phyloP scores from a whole-genome alignment of 2,113 vertebrate species.

The Geothlypis trichas region DNA sequence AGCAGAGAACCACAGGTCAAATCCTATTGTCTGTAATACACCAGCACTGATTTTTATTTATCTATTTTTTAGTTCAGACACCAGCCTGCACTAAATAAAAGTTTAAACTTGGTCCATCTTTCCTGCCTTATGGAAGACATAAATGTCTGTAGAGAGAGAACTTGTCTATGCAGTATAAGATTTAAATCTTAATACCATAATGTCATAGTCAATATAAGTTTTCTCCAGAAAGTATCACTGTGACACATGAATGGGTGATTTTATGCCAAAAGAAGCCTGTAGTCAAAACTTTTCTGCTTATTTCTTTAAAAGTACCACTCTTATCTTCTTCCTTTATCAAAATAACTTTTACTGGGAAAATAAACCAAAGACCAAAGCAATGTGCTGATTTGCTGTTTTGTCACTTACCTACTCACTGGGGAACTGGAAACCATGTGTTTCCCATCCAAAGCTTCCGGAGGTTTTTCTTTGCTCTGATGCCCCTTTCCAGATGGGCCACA shows the following conservation, averaged over 20 bases:
- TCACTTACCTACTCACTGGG: slow-evolving; percentile 74
- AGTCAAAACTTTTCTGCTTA: neutral
- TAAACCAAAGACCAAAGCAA: neutral
- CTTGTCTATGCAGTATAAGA: neutral
- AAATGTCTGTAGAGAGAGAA: neutral
- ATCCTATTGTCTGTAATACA: neutral
- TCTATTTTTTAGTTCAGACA: neutral
- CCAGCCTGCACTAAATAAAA: neutral
- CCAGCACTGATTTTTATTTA: neutral
- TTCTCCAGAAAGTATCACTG: neutral
- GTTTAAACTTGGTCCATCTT: neutral
- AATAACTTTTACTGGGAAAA: neutral
- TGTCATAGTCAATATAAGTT: neutral
- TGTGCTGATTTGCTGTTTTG: neutral
- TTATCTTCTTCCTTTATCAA: neutral
- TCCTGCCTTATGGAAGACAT: neutral
- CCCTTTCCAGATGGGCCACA: neutral
- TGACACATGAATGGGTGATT: neutral
- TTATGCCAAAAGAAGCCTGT: neutral
- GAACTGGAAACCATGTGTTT: slow-evolving; percentile 40
- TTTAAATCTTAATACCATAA: neutral
- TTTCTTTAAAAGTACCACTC: neutral
- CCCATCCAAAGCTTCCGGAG: slow-evolving; percentile 31
- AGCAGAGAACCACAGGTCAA: neutral
- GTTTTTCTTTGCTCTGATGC: slow-evolving; percentile 46